These are phyloP conservation scores for Heterodera filipjevi DNA, from an alignment of 2,888 invertebrate species.

Conservation along the genomic window DNA sequence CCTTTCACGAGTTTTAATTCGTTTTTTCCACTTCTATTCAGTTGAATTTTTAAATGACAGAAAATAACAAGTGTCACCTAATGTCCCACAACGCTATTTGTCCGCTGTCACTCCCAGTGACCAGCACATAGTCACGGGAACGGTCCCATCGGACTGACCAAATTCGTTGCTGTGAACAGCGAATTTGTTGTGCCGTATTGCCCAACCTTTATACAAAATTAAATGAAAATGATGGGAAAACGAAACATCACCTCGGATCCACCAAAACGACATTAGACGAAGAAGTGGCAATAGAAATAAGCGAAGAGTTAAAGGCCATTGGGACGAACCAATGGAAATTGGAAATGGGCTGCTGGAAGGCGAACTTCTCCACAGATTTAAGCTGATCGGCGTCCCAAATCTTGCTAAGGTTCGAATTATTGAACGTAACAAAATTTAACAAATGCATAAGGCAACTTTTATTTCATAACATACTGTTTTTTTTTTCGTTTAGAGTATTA, in stretches of 20 bases:
- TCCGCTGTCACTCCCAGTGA: conserved; percentile 27
- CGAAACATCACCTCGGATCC: conserved; percentile 27
- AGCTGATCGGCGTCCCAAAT: conserved; percentile 25
- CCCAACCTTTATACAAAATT: conserved; percentile 15
- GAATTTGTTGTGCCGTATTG: conserved; percentile 28
- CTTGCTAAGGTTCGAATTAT: too few species aligned
- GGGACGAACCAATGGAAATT: conserved; percentile 33
- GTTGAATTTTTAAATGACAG: neutral
- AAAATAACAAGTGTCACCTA: conserved; percentile 15
- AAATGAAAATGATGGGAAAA: conserved; percentile 5
- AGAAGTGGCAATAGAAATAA: conserved; percentile 29
- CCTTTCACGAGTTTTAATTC: neutral
- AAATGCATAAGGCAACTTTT: too few species aligned
- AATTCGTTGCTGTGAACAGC: conserved; percentile 25
- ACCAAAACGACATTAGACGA: conserved; percentile 33
- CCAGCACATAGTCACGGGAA: conserved; percentile 23
- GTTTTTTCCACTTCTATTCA: conserved; percentile 15
- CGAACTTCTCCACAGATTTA: conserved; percentile 21
- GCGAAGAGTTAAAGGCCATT: conserved; percentile 16
- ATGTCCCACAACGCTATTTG: conserved; percentile 33
- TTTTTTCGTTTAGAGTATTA: too few species aligned
- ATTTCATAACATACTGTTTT: too few species aligned
- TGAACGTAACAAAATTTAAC: too few species aligned
- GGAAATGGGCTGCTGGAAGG: conserved; percentile 28
- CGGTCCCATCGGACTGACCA: conserved; percentile 25